A percentile compares a stretch with the other conserved stretches of the same genome.
phyloP scores from a whole-genome alignment of 1,140 invertebrate species.

The Ceratina calcarata region DNA sequence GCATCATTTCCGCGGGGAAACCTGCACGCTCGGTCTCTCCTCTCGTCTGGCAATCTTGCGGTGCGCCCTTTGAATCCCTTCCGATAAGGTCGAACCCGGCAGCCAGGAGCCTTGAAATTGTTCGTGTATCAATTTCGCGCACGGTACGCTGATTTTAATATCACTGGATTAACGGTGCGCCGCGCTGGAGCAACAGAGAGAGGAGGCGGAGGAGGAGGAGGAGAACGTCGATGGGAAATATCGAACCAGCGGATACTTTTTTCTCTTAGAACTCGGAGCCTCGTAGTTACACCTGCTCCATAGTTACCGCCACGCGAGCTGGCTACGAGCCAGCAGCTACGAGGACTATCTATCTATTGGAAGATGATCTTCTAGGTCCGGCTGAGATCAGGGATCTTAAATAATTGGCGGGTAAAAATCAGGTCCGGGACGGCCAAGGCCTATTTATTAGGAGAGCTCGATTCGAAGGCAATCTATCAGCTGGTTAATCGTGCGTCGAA shows the following conservation, averaged over 20 bases:
- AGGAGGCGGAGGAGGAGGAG: too few relatives aligned
- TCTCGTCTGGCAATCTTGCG: neutral
- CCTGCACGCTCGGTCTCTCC: neutral
- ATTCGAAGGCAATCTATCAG: conserved; percentile 54
- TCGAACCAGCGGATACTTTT: too few relatives aligned
- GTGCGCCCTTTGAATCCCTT: neutral
- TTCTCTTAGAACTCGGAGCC: neutral
- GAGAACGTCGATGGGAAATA: too few relatives aligned
- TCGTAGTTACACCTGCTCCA: too few relatives aligned
- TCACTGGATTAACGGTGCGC: conserved; percentile 1
- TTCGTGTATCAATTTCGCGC: conserved; percentile 5
- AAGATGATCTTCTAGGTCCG: too few relatives aligned
- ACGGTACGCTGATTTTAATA: conserved; percentile 18
- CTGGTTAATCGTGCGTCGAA: conserved; percentile 54
- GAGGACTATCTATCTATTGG: too few relatives aligned
- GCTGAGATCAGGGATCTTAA: conserved; percentile 41
- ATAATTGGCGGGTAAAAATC: conserved; percentile 56
- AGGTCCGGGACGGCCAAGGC: conserved; percentile 7
- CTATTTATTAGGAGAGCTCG: conserved; percentile 51
- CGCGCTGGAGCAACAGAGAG: too few relatives aligned
- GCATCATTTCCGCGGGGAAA: conserved; percentile 25
- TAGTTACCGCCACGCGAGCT: too few relatives aligned
- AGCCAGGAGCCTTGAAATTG: neutral
- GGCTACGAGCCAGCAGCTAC: too few relatives aligned
- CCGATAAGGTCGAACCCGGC: neutral